Evolutionary conservation across 1,140 invertebrate species (phyloP).

Genomic region (Pygmarrhopalites habei): DNA sequence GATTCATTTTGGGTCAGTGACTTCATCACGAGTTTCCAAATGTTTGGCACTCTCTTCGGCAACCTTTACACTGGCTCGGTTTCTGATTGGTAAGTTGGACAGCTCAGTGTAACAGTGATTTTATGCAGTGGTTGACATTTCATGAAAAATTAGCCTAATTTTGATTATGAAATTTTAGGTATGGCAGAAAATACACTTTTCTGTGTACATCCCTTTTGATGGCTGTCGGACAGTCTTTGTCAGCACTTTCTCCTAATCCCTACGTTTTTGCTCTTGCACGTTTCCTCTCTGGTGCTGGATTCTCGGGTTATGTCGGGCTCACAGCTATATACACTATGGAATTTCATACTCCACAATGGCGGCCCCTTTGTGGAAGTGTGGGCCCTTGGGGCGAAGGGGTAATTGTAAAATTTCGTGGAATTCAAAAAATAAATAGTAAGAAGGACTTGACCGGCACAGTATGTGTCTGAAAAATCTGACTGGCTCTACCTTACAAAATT

Average conservation of each 20-base stretch:
- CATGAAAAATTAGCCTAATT: neutral
- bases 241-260: conserved; percentile 18
- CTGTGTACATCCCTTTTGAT: conserved; percentile 3
- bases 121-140: neutral
- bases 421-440: too few species aligned
- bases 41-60: conserved; percentile 18
- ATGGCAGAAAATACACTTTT: conserved; percentile 10
- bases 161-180: conserved; percentile 2
- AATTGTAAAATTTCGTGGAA: too few species aligned
- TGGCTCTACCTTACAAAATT: too few species aligned
- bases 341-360: conserved; percentile 22
- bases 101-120: neutral
- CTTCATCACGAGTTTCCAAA: conserved; percentile 24
- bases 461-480: too few species aligned
- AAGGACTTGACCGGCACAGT: too few species aligned
- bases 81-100: conserved; percentile 26
- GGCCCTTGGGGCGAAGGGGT: conserved; percentile 26
- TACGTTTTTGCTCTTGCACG: conserved; percentile 21
- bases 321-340: conserved; percentile 21
- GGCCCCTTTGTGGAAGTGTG: conserved; percentile 8
- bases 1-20: conserved; percentile 17
- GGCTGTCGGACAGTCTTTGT: neutral
- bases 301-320: conserved; percentile 21
- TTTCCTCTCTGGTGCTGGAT: conserved; percentile 24
- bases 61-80: conserved; percentile 12